These are phyloP conservation scores for Ptilodon capucinus DNA, from an alignment of 2,888 invertebrate species.

Conservation along the genomic window DNA sequence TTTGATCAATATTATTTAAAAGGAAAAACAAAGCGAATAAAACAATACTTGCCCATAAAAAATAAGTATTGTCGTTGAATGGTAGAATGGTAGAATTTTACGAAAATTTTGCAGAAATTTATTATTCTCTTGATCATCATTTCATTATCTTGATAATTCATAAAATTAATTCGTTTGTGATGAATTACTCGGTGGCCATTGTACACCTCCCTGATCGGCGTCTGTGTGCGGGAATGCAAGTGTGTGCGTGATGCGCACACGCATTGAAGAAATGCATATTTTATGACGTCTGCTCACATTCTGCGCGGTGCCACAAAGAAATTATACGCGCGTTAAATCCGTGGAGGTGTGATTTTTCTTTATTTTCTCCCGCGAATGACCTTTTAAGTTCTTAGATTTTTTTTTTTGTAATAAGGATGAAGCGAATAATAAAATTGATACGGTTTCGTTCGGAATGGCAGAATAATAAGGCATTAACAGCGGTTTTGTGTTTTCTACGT, in stretches of 20 bases:
- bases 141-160: no score
- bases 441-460: constrained; percentile 5
- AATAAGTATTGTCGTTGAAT: no score
- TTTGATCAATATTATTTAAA: no score
- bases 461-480: neutral
- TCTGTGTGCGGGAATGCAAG: constrained; percentile 15
- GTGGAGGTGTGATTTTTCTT: constrained; percentile 72
- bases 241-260: constrained; percentile 49
- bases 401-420: constrained; percentile 28
- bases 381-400: constrained; percentile 39
- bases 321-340: constrained; percentile 82
- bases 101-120: no score
- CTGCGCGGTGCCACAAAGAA: constrained; percentile 83
- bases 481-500: neutral
- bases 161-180: no score
- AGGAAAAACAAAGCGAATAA: no score
- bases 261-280: constrained; percentile 81
- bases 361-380: constrained; percentile 45
- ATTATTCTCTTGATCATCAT: no score
- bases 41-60: no score
- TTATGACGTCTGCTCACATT: constrained; percentile 82
- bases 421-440: constrained; percentile 22
- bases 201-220: no score
- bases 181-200: no score
- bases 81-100: no score